Evolutionary conservation across 1,140 invertebrate genomes (phyloP), one percentile per base, ranked within the genome.

Genomic region (Tetramorium alpestre): DNA sequence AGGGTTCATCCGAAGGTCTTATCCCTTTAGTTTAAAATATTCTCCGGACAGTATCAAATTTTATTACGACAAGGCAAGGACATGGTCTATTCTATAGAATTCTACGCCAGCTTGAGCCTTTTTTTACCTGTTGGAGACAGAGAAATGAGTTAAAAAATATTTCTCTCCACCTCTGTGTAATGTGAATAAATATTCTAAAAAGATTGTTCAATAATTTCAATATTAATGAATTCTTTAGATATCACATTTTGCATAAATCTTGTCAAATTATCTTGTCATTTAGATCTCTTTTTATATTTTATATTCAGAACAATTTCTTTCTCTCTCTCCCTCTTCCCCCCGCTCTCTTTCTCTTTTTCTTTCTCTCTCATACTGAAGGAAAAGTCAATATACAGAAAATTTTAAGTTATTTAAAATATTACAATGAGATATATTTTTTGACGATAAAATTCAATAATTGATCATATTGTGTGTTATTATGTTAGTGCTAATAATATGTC

Each of bases 11-110:
- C 22, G 56, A 60, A 62, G 41, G 56, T 44, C 65, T 69, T 56
- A 69, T 18, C 22, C 22, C 2, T 54, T 58, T 44, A 58, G 47
- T n/a, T 69, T 1, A 13, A 33, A 38, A 44, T 70, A 69, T 38
- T 6, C 5, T 54, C n/a, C 7, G 22, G 22, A 49, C 25, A 5
- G 49, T 70, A 56, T 54, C 7, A 38, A 70, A 28, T 44, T 77
- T 76, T 65, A 64, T 64, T 78, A 65, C 22, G 11, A 11, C 16
- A 5, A n/a, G 25, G 16, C 65, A 81, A 81, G 64, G 65, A 81
- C 65, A 6, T 22, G 28, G 33, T 28, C 33, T 44, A 38, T 58
- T 81, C 33, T 70, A 28, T 8, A 44, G 22, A 41, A 28, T 41
- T 22, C 47, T 28, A 47, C 41, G 16, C 22, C 22, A 25, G 22